These are phyloP conservation scores for Sebastes taczanowskii DNA, from an alignment of 2,797 vertebrate genomes.

Conservation along the genomic window DNA sequence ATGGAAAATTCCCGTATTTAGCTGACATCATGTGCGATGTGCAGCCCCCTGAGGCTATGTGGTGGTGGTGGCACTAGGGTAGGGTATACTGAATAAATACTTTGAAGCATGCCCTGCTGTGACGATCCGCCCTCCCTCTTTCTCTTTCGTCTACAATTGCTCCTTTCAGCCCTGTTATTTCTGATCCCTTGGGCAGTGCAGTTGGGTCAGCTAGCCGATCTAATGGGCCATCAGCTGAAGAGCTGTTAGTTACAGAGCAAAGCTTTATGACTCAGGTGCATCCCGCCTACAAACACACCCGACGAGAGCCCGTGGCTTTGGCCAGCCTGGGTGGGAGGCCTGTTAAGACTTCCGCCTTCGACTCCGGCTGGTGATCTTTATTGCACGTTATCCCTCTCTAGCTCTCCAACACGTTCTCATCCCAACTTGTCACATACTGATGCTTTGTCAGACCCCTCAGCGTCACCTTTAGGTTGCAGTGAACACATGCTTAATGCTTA, in stretches of 20 bases:
- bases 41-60: background rate
- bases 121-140: constrained; percentile 25
- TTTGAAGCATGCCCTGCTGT: constrained; percentile 40
- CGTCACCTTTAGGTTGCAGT: too few species aligned
- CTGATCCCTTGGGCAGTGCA: constrained; percentile 33
- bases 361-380: constrained; percentile 19
- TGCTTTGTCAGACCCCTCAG: too few species aligned
- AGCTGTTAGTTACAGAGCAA: constrained; percentile 42
- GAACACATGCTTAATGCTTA: too few species aligned
- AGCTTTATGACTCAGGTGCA: constrained; percentile 64
- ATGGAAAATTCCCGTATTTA: constrained; percentile 5
- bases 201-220: constrained; percentile 37
- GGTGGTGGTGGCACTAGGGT: background rate
- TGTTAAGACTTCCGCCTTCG: constrained; percentile 18
- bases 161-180: constrained; percentile 56
- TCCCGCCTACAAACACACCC: constrained; percentile 54
- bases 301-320: constrained; percentile 24
- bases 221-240: constrained; percentile 50
- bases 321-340: background rate
- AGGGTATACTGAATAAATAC: constrained; percentile 34
- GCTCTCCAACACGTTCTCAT: too few species aligned
- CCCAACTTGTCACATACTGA: too few species aligned
- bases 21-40: constrained; percentile 26
- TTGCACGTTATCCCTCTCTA: background rate
- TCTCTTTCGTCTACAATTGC: constrained; percentile 46